A percentile compares a stretch with the other conserved stretches of the same genome.
phyloP scores from a whole-genome alignment of 2,797 vertebrate species.

The Sarcophilus harrisii region DNA sequence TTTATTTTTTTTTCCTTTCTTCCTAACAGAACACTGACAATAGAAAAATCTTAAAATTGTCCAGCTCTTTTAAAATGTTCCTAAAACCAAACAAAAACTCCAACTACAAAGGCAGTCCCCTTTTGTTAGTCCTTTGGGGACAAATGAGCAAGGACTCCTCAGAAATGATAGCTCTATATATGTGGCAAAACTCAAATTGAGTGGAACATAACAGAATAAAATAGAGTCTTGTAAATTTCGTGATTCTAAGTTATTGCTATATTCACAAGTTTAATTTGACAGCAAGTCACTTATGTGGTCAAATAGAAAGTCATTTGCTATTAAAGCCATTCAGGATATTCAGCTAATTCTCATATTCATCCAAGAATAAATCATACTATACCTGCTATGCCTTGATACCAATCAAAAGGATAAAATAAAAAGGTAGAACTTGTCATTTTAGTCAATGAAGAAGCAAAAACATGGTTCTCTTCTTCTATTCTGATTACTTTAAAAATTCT shows the following conservation, averaged over 20 bases:
- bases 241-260: neutral
- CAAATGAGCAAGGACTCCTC: neutral
- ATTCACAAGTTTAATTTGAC: slow-evolving; percentile 22
- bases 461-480: neutral
- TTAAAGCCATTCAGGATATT: slow-evolving; percentile 42
- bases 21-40: neutral
- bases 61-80: neutral
- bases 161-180: neutral
- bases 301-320: slow-evolving; percentile 5
- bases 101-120: neutral
- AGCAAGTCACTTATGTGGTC: slow-evolving; percentile 23
- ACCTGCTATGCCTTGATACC: slow-evolving; percentile 1
- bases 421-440: slow-evolving; percentile 7
- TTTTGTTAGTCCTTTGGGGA: neutral
- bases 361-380: slow-evolving; percentile 46
- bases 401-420: slow-evolving; percentile 38
- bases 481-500: slow-evolving; percentile 41
- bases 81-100: neutral
- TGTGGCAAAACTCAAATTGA: neutral
- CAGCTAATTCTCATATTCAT: slow-evolving; percentile 14
- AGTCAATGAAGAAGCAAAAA: slow-evolving; percentile 18
- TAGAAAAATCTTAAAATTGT: neutral
- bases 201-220: neutral
- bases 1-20: neutral
- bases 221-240: neutral